These are phyloP conservation scores for Drusus annulatus DNA, from an alignment of 1,140 invertebrate genomes.

Conservation along the genomic window DNA sequence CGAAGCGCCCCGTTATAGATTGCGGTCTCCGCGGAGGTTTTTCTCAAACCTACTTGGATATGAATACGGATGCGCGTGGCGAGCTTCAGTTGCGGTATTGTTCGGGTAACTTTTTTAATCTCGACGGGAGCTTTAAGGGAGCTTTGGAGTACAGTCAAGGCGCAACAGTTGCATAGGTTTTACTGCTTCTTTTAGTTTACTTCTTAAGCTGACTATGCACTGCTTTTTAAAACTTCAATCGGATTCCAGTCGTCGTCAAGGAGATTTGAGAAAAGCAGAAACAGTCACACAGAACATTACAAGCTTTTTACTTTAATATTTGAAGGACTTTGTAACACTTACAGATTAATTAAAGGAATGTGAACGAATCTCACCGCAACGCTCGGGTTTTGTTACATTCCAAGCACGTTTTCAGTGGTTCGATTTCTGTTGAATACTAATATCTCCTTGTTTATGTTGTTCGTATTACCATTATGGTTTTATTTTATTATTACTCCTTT, in stretches of 20 bases:
- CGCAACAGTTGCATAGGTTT: constrained; percentile 29
- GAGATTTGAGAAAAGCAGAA: not conserved
- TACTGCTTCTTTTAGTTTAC: not conserved
- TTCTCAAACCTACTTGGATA: constrained; percentile 15
- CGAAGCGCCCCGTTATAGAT: constrained; percentile 4
- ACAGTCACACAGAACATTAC: too few relatives aligned
- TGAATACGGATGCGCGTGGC: constrained; percentile 22
- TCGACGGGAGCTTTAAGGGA: constrained; percentile 15
- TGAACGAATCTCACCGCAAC: too few relatives aligned
- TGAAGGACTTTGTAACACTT: too few relatives aligned
- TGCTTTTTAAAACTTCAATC: constrained; percentile 15
- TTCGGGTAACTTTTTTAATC: constrained; percentile 47
- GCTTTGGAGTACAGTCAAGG: not conserved
- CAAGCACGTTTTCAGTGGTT: too few relatives aligned
- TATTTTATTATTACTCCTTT: too few relatives aligned
- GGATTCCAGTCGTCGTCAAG: not conserved
- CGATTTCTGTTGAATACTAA: too few relatives aligned
- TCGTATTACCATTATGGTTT: too few relatives aligned
- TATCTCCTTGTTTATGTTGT: too few relatives aligned
- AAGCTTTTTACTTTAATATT: too few relatives aligned
- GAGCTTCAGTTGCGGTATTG: constrained; percentile 32
- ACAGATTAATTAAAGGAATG: too few relatives aligned
- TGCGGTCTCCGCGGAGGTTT: constrained; percentile 14
- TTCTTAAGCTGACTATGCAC: not conserved
- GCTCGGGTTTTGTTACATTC: too few relatives aligned